Evolutionary conservation across 2,113 vertebrate genomes (phyloP).

Genomic region (Mormyrus lacerda): DNA sequence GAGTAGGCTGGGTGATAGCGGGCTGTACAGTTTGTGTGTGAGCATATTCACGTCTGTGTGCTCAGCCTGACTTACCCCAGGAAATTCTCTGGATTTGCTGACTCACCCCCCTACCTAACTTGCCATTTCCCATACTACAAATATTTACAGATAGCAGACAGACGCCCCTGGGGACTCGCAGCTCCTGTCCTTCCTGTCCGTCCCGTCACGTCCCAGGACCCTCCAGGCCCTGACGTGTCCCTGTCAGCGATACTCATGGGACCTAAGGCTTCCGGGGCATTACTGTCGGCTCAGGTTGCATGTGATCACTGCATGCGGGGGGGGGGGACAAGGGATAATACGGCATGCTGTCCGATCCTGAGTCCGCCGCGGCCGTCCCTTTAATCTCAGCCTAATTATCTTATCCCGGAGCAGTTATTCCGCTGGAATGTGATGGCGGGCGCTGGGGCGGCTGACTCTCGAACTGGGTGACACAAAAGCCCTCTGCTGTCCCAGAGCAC

Average conservation of each 20-base stretch:
- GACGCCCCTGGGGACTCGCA: not conserved
- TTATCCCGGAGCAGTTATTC: conserved; percentile 57
- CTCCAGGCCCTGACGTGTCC: conserved; percentile 5
- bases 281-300: conserved; percentile 49
- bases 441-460: conserved; percentile 6
- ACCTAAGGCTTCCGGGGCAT: conserved; percentile 37
- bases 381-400: conserved; percentile 63
- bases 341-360: conserved; percentile 22
- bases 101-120: not conserved
- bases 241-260: conserved; percentile 43
- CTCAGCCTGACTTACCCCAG: not conserved
- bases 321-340: conserved; percentile 17
- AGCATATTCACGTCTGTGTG: not conserved
- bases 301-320: conserved; percentile 50
- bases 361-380: conserved; percentile 22
- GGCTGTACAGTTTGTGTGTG: not conserved
- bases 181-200: conserved; percentile 36
- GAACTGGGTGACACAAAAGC: not conserved
- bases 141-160: not conserved
- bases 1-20: not conserved
- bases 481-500: not conserved
- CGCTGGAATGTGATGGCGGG: conserved; percentile 47
- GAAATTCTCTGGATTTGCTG: not conserved
- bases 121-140: not conserved
- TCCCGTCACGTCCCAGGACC: conserved; percentile 22